phyloP scores from a whole-genome alignment of 2,888 invertebrate genomes.

The Clusia tigrina region DNA sequence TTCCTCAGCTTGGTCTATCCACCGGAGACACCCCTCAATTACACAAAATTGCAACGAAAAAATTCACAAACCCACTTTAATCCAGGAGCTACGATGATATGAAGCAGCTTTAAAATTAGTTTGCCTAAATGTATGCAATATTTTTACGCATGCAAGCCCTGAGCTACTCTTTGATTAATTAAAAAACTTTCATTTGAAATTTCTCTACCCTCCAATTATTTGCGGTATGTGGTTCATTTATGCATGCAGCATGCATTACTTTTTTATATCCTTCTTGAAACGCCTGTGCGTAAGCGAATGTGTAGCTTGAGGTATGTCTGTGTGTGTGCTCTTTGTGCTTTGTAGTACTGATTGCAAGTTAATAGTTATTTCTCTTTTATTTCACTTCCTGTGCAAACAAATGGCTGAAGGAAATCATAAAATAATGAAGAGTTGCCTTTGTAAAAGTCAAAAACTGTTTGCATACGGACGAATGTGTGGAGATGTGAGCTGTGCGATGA shows the following conservation, averaged over 20 bases:
- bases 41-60: no score
- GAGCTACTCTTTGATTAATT: slow-evolving; percentile 35
- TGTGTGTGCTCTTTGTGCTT: slow-evolving; percentile 5
- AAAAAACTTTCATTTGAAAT: slow-evolving; percentile 37
- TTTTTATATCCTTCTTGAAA: no score
- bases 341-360: slow-evolving; percentile 18
- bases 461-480: neutral
- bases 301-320: no score
- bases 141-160: slow-evolving; percentile 21
- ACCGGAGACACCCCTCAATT: no score
- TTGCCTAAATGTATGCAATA: neutral
- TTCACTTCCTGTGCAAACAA: slow-evolving; percentile 25
- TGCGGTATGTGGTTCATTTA: neutral
- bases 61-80: no score
- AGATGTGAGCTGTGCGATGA: neutral
- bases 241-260: neutral
- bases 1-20: no score
- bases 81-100: no score
- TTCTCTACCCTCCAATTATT: neutral
- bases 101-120: no score
- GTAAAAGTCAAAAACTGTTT: neutral
- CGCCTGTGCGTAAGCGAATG: no score
- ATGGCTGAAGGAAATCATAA: slow-evolving; percentile 29
- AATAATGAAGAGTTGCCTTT: slow-evolving; percentile 21
- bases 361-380: slow-evolving; percentile 11